Evolutionary conservation across 2,797 vertebrate genomes (phyloP), one percentile per base, ranked within the genome.

Genomic region (Orestias chungarensis): DNA sequence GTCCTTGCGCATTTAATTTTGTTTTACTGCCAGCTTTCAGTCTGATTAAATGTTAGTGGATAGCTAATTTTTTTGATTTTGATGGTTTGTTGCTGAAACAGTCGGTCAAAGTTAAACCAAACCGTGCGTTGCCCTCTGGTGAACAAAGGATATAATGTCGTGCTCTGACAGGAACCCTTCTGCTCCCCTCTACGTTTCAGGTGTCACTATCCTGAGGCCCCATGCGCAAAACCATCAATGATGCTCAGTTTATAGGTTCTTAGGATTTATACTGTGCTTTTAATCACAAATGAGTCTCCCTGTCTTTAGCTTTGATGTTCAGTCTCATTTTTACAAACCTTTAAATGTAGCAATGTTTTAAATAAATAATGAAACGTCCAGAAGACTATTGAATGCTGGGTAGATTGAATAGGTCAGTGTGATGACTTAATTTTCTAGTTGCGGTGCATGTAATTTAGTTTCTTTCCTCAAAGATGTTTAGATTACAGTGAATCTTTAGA

Each of bases 61-160:
- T 44, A 27, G 29, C 38, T 33, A 7, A 15, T 31, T 20, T 17
- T 25, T 70, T 33, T 57, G 20, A 4, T 1, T 27, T 64, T 31
- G 33, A 50, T 27, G 23, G 29, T 64, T 65, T 4, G 31, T 72
- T 20, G 11, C 49, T 35, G 38, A 42, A 17, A 23, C 29, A 25
- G 47, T 52, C n/a, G 20, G 17, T 64, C 38, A 4, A 15, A 46
- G 23, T 72, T n/a, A 18, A 20, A 65, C 12, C 43, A 18, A 43
- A 72, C 62, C 17, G 64, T 65, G 35, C n/a, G 14, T 50, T 66
- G 71, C 71, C 52, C 31, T 66, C 64, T 57, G 71, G 50, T 25
- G 62, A 72, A 54, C 38, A 33, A 43, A 64, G 38, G 31, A 10
- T 23, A 50, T 43, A 65, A 52, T 40, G 25, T 43, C 1, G 43